Conservation (phyloP, 2,797 vertebrate genomes). For the Melanitta fusca region DNA sequence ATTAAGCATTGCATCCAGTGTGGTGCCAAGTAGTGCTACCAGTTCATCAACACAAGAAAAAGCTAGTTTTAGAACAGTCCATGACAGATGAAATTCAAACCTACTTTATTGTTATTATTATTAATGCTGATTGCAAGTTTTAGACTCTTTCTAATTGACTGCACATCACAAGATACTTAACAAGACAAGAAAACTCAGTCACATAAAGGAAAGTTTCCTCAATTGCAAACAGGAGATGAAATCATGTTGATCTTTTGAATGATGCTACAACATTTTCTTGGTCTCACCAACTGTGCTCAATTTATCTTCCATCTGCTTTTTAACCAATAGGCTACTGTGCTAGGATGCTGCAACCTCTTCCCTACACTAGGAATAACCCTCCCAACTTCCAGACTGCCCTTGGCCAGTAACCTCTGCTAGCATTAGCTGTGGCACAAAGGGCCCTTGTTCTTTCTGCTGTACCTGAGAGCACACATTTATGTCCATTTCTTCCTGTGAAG, state of each 20-base stretch:
- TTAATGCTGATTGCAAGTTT: background rate
- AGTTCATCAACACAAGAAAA: background rate
- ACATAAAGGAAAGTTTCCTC: background rate
- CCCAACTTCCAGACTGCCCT: background rate
- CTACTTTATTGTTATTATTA: background rate
- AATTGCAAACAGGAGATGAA: background rate
- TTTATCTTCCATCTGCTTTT: background rate
- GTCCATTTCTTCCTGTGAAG: background rate
- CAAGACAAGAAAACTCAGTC: background rate
- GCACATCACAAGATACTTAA: background rate
- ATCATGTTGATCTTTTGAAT: background rate
- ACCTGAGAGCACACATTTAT: background rate
- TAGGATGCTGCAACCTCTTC: background rate
- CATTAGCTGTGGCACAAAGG: background rate
- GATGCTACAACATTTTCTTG: background rate
- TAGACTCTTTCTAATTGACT: background rate
- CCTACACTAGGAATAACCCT: background rate
- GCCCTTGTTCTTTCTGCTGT: background rate
- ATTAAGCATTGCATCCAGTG: background rate
- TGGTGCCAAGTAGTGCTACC: background rate
- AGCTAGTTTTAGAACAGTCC: background rate
- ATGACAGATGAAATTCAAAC: background rate
- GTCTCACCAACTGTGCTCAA: background rate
- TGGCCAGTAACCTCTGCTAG: background rate
- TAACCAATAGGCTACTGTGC: accelerated